Percentiles rank a stretch among this genome's conserved stretches.
Conservation (phyloP, 2,113 vertebrate genomes). For the Aptenodytes patagonicus region DNA sequence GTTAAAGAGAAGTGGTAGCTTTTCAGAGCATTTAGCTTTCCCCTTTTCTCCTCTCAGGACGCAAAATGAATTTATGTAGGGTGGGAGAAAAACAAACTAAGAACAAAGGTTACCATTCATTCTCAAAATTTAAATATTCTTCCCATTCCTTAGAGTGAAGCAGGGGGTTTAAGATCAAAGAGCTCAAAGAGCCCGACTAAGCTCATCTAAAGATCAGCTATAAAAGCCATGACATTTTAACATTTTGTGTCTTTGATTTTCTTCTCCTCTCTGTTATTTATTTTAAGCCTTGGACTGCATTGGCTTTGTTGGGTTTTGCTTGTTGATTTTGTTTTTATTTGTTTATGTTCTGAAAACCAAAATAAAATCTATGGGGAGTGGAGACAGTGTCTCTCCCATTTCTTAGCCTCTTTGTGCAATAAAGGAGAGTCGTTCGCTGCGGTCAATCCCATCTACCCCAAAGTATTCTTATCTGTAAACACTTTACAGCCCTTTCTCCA, state of each 20-base stretch:
- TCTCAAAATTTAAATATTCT: slow-evolving; percentile 16
- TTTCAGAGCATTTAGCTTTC: background rate
- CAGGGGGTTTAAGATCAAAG: slow-evolving; percentile 6
- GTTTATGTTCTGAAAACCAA: background rate
- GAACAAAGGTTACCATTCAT: slow-evolving; percentile 34
- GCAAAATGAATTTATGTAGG: background rate
- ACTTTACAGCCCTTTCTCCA: background rate
- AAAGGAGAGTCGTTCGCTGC: background rate
- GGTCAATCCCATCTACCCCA: background rate
- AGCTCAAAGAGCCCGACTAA: slow-evolving; percentile 29
- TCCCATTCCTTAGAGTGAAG: slow-evolving; percentile 37
- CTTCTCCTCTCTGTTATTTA: background rate
- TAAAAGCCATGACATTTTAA: slow-evolving; percentile 44
- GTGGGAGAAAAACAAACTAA: slow-evolving; percentile 33
- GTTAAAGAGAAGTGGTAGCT: slow-evolving; percentile 38
- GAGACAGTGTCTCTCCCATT: background rate
- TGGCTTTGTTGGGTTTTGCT: background rate
- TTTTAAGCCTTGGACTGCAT: background rate
- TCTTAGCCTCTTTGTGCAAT: background rate
- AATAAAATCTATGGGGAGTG: background rate
- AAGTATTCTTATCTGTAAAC: background rate
- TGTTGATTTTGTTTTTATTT: background rate
- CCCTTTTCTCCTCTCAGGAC: background rate
- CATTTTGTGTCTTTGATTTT: background rate
- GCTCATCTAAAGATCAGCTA: slow-evolving; percentile 44